Percentiles rank a stretch among this genome's conserved stretches.
Evolutionary conservation across 2,888 invertebrate genomes (phyloP).

Genomic region (Theretra japonica): DNA sequence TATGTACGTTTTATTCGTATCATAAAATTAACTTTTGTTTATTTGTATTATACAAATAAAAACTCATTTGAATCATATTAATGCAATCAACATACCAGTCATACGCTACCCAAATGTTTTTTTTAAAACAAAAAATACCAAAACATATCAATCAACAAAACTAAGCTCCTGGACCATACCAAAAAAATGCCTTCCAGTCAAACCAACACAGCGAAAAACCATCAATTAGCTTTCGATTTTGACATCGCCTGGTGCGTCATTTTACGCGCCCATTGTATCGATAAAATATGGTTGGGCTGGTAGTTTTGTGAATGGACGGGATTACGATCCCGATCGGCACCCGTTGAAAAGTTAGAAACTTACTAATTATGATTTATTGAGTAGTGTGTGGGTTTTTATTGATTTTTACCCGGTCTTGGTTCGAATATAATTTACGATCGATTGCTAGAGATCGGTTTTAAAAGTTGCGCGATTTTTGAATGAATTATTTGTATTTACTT

Average conservation of each 20-base stretch:
- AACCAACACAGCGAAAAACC: not conserved
- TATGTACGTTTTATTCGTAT: no score
- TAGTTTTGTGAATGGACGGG: constrained; percentile 49
- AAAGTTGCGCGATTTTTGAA: not conserved
- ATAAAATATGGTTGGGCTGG: constrained; percentile 63
- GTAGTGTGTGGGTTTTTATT: constrained; percentile 29
- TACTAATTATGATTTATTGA: constrained; percentile 79
- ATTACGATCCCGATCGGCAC: constrained; percentile 72
- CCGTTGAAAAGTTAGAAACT: constrained; percentile 71
- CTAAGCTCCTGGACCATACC: no score
- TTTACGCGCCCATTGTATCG: constrained; percentile 50
- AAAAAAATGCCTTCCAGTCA: not conserved
- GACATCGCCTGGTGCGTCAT: constrained; percentile 42
- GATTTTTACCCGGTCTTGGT: constrained; percentile 17
- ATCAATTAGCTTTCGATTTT: constrained; percentile 1
- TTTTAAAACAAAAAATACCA: no score
- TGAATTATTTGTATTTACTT: no score
- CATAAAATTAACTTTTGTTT: no score
- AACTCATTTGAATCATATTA: no score
- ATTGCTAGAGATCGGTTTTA: not conserved
- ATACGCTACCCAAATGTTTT: no score
- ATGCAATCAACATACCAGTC: no score
- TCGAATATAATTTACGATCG: not conserved
- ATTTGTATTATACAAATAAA: no score
- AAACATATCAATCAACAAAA: no score